Percentiles rank a stretch among this genome's conserved stretches.
Evolutionary conservation across 1,140 invertebrate species (phyloP).

Genomic region (Euglossa dilemma): DNA sequence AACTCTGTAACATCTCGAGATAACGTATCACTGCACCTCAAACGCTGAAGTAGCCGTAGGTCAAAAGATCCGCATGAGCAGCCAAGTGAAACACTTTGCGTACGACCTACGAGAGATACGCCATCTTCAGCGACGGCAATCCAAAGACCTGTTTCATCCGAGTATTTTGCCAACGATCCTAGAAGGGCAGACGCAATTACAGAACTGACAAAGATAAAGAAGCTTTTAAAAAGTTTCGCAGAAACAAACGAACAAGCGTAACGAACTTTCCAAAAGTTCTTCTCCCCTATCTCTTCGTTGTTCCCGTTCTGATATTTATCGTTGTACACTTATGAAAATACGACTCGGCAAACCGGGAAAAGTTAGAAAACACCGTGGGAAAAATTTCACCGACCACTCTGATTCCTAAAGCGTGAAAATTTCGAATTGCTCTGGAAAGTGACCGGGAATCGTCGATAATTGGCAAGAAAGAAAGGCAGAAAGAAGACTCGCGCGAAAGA

Average conservation of each 20-base stretch:
- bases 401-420: not conserved
- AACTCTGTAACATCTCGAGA: conserved; percentile 8
- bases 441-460: too few relatives aligned
- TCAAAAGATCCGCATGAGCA: conserved; percentile 52
- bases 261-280: not conserved
- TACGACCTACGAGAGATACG: conserved; percentile 39
- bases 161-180: not conserved
- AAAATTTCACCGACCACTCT: too few relatives aligned
- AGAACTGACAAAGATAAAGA: not conserved
- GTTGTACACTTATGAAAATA: not conserved
- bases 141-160: not conserved
- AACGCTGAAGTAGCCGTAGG: conserved; percentile 32
- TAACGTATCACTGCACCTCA: conserved; percentile 28
- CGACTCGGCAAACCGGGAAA: too few relatives aligned
- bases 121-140: conserved; percentile 22
- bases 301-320: not conserved
- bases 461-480: too few relatives aligned
- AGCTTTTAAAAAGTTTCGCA: not conserved
- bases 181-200: not conserved
- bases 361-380: too few relatives aligned
- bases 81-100: conserved; percentile 53
- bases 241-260: not conserved
- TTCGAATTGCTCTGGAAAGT: not conserved
- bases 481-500: too few relatives aligned
- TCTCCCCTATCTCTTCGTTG: not conserved